A percentile compares a stretch with the other conserved stretches of the same genome.
phyloP scores from a whole-genome alignment of 2,113 vertebrate species.

The Cottus gobio region DNA sequence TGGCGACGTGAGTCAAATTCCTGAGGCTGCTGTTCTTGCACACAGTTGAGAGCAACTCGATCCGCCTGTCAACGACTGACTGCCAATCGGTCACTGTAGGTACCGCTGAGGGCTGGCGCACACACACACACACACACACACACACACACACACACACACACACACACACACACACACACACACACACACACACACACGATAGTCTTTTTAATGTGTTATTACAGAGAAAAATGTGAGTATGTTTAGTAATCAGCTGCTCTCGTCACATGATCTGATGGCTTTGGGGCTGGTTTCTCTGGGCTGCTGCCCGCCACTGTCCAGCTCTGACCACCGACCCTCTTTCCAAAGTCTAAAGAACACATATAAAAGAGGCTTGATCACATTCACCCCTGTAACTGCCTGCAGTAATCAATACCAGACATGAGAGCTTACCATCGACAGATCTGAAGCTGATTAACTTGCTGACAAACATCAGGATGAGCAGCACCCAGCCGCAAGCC shows the following conservation, averaged over 20 bases:
- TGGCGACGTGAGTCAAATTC: slow-evolving; percentile 89
- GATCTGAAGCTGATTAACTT: slow-evolving; percentile 93
- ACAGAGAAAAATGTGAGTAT: neutral
- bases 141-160: slow-evolving; percentile 30
- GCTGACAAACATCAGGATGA: slow-evolving; percentile 96
- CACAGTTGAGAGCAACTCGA: slow-evolving; percentile 85
- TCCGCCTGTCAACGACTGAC: slow-evolving; percentile 83
- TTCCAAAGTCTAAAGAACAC: slow-evolving; percentile 84
- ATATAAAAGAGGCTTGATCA: neutral
- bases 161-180: neutral
- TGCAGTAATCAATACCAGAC: neutral
- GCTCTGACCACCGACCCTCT: slow-evolving; percentile 82
- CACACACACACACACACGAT: neutral
- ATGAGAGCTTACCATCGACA: slow-evolving; percentile 84
- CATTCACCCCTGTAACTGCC: fast-evolving
- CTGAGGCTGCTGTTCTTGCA: slow-evolving; percentile 88
- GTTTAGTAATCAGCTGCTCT: neutral
- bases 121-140: slow-evolving; percentile 1
- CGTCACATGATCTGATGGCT: slow-evolving; percentile 84
- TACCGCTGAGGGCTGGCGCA: slow-evolving; percentile 81
- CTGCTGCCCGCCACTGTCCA: slow-evolving; percentile 79
- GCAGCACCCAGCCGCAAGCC: slow-evolving; percentile 96
- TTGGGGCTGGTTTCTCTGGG: slow-evolving; percentile 72
- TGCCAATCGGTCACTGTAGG: slow-evolving; percentile 77
- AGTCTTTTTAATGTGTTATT: neutral